phyloP scores from a whole-genome alignment of 2,797 vertebrate genomes.

The Euphonia xanthogaster region DNA sequence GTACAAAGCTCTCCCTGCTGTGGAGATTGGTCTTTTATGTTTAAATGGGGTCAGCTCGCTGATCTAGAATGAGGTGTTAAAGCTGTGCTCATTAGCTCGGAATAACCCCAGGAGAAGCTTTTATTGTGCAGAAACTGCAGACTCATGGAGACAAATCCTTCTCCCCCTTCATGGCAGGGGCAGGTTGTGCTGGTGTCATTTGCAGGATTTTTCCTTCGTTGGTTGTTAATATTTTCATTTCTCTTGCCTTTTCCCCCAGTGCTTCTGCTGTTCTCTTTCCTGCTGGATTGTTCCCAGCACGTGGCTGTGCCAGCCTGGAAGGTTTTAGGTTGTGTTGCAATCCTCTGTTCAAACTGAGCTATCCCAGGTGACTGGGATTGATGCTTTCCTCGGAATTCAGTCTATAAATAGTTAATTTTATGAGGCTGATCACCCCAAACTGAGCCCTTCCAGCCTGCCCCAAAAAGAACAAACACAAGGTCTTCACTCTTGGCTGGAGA shows the following conservation, averaged over 20 bases:
- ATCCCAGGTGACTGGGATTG: neutral
- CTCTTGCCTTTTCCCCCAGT: neutral
- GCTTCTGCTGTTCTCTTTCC: neutral
- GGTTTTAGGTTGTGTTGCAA: neutral
- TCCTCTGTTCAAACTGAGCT: neutral
- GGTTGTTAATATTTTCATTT: neutral
- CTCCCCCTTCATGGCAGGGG: neutral
- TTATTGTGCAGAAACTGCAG: neutral
- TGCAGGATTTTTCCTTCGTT: neutral
- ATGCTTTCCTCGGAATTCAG: neutral
- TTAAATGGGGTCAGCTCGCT: neutral
- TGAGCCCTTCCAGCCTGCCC: neutral
- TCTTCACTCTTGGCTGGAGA: neutral
- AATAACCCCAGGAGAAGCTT: neutral
- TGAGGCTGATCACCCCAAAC: no score
- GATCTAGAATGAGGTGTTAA: neutral
- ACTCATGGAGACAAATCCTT: neutral
- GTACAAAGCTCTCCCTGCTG: neutral
- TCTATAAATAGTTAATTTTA: rapidly evolving
- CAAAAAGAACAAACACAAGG: rapidly evolving
- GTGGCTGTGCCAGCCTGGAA: neutral
- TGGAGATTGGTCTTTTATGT: rapidly evolving
- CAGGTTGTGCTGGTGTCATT: rapidly evolving
- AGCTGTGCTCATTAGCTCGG: neutral
- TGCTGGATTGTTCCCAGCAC: neutral